Conservation (phyloP, 1,140 invertebrate species). For the Onthophagus taurus region DNA sequence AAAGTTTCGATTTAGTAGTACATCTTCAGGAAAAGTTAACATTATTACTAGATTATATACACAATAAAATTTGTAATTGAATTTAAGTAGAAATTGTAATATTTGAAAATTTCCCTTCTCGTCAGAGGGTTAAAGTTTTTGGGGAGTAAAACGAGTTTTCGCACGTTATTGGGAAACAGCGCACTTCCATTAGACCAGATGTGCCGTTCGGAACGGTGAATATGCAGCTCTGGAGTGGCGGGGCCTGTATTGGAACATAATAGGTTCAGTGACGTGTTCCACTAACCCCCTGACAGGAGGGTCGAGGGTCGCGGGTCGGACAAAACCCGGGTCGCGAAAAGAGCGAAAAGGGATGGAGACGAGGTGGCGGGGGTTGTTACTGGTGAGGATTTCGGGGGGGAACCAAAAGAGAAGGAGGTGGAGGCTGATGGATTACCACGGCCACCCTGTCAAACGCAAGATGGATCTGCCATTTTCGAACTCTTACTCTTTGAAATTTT, state of each 20-base stretch:
- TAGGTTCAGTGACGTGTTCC: constrained; percentile 40
- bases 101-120: too few species aligned
- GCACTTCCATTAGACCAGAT: constrained; percentile 34
- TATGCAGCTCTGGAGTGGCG: constrained; percentile 28
- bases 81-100: too few species aligned
- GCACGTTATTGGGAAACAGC: constrained; percentile 29
- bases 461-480: constrained; percentile 37
- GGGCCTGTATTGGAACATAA: constrained; percentile 40
- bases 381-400: too few species aligned
- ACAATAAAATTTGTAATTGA: too few species aligned
- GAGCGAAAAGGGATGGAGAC: constrained; percentile 15
- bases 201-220: constrained; percentile 22
- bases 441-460: constrained; percentile 39
- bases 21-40: too few species aligned
- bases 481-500: constrained; percentile 30
- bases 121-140: too few species aligned
- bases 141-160: constrained; percentile 10
- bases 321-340: constrained; percentile 20
- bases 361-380: constrained; percentile 1
- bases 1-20: too few species aligned
- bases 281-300: constrained; percentile 38
- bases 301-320: constrained; percentile 34
- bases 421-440: constrained; percentile 35
- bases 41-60: too few species aligned
- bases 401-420: constrained; percentile 14